A percentile compares a stretch with the other conserved stretches of the same genome.
phyloP scores from a whole-genome alignment of 2,888 invertebrate genomes.

The Brachycybe producta region DNA sequence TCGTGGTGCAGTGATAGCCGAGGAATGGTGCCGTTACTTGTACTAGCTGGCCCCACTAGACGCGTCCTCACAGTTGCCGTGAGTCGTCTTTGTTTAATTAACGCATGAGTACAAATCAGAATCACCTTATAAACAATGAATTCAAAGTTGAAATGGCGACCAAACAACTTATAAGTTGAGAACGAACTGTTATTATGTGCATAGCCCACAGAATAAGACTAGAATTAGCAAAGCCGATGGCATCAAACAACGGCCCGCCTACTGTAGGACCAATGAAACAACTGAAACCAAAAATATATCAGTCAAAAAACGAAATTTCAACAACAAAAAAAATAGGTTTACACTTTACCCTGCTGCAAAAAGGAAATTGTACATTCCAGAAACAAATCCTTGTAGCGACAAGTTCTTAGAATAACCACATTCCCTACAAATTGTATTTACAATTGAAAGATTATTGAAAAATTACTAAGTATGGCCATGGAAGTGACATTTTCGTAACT shows the following conservation, averaged over 20 bases:
- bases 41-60: no score
- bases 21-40: no score
- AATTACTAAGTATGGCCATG: no score
- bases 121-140: no score
- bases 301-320: neutral
- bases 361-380: conserved; percentile 13
- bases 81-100: no score
- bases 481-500: no score
- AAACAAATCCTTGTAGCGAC: conserved; percentile 13
- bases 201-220: conserved; percentile 7
- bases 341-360: conserved; percentile 15
- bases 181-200: neutral
- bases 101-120: no score
- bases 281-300: neutral
- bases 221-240: conserved; percentile 10
- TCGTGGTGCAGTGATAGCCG: no score
- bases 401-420: conserved; percentile 5
- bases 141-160: no score
- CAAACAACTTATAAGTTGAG: no score
- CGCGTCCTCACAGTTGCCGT: no score
- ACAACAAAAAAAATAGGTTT: conserved; percentile 1
- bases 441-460: neutral
- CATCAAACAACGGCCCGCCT: conserved; percentile 12
- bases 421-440: neutral
- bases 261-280: conserved; percentile 14